phyloP scores from a whole-genome alignment of 2,797 vertebrate genomes.

The Oophaga sylvatica region DNA sequence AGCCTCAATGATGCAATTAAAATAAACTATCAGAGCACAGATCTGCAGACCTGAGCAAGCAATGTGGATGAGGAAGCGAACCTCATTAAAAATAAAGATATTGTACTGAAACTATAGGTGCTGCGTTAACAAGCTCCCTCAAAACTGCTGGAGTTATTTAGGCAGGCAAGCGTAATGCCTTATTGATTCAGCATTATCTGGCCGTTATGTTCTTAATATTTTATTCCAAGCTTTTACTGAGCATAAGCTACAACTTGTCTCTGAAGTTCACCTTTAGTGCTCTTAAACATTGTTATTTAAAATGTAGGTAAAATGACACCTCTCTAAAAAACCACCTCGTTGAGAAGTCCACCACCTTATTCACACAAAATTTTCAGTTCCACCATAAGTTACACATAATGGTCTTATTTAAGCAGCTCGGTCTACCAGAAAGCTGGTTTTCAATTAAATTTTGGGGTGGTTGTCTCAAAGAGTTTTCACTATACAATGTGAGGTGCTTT shows the following conservation, averaged over 20 bases:
- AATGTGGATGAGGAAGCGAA: conserved; percentile 34
- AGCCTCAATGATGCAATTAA: conserved; percentile 74
- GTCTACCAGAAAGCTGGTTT: too few species aligned
- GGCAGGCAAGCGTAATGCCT: conserved; percentile 19
- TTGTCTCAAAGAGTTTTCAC: too few species aligned
- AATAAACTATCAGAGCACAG: conserved; percentile 74
- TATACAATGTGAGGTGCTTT: too few species aligned
- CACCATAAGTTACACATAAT: too few species aligned
- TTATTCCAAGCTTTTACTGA: not conserved
- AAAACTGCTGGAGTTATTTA: conserved; percentile 31
- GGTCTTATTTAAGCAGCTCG: too few species aligned
- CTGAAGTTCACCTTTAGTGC: not conserved
- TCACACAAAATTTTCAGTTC: too few species aligned
- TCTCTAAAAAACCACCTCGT: too few species aligned
- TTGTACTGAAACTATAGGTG: conserved; percentile 37
- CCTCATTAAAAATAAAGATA: conserved; percentile 58
- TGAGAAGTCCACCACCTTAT: too few species aligned
- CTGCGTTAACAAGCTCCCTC: conserved; percentile 14
- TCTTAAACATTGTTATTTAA: too few species aligned
- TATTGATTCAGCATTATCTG: conserved; percentile 42
- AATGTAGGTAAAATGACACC: not conserved
- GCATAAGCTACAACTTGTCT: conserved; percentile 10
- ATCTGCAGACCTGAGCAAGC: conserved; percentile 56
- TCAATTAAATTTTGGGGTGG: too few species aligned
- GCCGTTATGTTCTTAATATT: conserved; percentile 15